Conservation (phyloP, 2,888 invertebrate genomes). For the Catonia carolina region DNA sequence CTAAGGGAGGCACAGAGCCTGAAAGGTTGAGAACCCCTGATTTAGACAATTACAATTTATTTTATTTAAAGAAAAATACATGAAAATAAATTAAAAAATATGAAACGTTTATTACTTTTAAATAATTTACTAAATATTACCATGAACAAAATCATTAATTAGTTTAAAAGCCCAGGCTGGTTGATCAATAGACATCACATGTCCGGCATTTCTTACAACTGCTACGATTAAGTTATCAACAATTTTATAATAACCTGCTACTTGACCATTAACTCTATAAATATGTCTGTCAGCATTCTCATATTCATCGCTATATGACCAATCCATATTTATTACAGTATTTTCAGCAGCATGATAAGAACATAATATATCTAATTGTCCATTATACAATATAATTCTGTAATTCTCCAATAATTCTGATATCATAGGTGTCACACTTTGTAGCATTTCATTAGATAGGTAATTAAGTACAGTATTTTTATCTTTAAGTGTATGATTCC, state of each 20-base stretch:
- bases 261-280: conserved; percentile 53
- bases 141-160: no score
- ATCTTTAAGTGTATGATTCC: conserved; percentile 58
- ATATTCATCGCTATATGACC: conserved; percentile 58
- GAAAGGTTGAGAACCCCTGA: no score
- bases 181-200: conserved; percentile 73
- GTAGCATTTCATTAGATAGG: conserved; percentile 69
- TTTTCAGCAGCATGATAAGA: no score
- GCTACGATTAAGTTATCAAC: conserved; percentile 65
- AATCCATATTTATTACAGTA: conserved; percentile 64
- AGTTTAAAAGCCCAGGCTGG: conserved; percentile 69
- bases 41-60: no score
- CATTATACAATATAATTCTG: conserved; percentile 77
- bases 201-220: conserved; percentile 69
- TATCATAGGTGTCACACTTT: conserved; percentile 67
- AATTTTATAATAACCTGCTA: conserved; percentile 69
- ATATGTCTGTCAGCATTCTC: conserved; percentile 56
- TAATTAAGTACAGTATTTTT: conserved; percentile 57
- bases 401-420: conserved; percentile 59
- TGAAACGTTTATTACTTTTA: no score
- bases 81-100: no score
- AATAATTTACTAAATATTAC: no score
- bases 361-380: conserved; percentile 88
- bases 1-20: no score
- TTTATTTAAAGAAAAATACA: no score